Base-by-base conservation (phyloP, 2,113 vertebrate species). In the Mobula birostris region DNA sequence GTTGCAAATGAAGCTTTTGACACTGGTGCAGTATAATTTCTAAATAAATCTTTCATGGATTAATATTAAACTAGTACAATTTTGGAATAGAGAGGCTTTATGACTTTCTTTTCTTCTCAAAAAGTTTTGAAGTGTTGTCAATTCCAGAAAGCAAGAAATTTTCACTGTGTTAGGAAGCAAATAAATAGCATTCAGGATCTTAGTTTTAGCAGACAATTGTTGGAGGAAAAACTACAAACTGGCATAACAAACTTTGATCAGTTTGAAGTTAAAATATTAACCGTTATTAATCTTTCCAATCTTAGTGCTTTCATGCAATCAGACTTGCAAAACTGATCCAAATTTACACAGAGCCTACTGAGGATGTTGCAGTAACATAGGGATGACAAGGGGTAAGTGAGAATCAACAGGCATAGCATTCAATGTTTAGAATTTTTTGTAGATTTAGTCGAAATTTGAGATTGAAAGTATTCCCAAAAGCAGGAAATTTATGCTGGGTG, bases 221-320 rank as follows among this genome's bases (percentile, higher is more conserved):
- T 7, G 19, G 79, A 82, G 6, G 21, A 7, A 82, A 82, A 48
- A 48, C 48, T 48, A 40, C 79, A 82, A 82, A 85, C 48, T 56
- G 66, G 48, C 58, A 48, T 85, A 56, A 58, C 40, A 85, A 85
- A 58, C 82, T 85, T 85, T 58, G 82, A 85, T 56, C 21, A 85
- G 21, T 7, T 85, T 85, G 48, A 7, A 58, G 40, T 85, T 85
- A 48, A 85, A 85, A 85, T 24, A 85, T 85, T 58, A 85, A 58
- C 40, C 48, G 27, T 85, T 27, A 85, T 58, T 85, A 85, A 85
- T 58, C 40, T 85, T 85, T 85, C 58, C 82, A 58, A 85, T 85
- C 48, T 24, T 5, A 21, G 17, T 48, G 11, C 48, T 58, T 56
- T 27, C 48, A 56, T 85, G 40, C 6, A 58, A 27, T 85, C 48